phyloP scores from a whole-genome alignment of 1,140 invertebrate genomes.

The Aphaenogaster floridana region DNA sequence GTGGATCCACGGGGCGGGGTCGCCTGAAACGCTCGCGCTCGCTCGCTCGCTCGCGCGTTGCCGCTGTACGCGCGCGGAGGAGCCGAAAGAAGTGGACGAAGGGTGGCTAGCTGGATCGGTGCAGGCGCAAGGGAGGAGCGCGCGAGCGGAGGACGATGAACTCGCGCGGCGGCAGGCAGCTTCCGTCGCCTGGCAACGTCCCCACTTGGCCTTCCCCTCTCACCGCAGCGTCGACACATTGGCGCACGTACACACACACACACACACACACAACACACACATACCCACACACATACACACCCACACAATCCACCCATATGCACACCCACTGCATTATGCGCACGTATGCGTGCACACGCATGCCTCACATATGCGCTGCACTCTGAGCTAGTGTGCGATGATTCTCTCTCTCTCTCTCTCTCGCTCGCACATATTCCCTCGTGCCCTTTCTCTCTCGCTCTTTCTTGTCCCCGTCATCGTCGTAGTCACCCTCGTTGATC shows the following conservation, averaged over 20 bases:
- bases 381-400: constrained; percentile 12
- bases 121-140: constrained; percentile 57
- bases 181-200: constrained; percentile 85
- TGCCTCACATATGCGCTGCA: neutral
- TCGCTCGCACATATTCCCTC: neutral
- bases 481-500: constrained; percentile 69
- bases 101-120: constrained; percentile 49
- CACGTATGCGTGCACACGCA: neutral
- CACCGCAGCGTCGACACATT: constrained; percentile 36
- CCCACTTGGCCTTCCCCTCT: constrained; percentile 47
- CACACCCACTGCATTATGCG: neutral
- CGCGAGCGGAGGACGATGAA: constrained; percentile 80
- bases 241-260: neutral
- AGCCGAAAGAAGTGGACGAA: constrained; percentile 59
- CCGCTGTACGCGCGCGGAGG: constrained; percentile 26
- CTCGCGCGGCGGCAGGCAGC: constrained; percentile 81
- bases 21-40: neutral
- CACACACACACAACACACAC: neutral
- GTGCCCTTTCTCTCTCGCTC: constrained; percentile 28
- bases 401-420: constrained; percentile 22
- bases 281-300: neutral
- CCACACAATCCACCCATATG: neutral
- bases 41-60: constrained; percentile 15
- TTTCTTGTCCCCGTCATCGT: constrained; percentile 65
- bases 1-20: constrained; percentile 40